These are phyloP conservation scores for Tromatobia lineatoria DNA, from an alignment of 2,888 invertebrate species.

Conservation along the genomic window DNA sequence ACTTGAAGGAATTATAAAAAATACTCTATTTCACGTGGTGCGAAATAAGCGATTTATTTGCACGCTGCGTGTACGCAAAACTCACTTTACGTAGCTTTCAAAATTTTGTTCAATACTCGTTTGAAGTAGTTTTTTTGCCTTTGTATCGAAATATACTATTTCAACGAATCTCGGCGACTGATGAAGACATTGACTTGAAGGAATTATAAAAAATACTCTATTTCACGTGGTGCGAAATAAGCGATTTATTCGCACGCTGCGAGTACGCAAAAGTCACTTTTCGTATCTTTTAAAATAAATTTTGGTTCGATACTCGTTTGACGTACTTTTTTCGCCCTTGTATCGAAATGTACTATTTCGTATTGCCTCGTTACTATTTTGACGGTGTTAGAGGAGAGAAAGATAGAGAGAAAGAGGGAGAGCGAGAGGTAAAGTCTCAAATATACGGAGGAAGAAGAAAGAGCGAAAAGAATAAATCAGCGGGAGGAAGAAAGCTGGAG, in stretches of 20 bases:
- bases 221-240: too few relatives aligned
- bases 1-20: slow-evolving; percentile 12
- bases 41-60: too few relatives aligned
- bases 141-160: neutral
- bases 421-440: neutral
- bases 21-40: too few relatives aligned
- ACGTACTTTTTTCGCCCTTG: too few relatives aligned
- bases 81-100: too few relatives aligned
- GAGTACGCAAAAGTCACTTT: too few relatives aligned
- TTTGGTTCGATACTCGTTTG: too few relatives aligned
- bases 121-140: too few relatives aligned
- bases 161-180: slow-evolving; percentile 17
- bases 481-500: slow-evolving; percentile 39
- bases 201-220: neutral
- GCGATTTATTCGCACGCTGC: too few relatives aligned
- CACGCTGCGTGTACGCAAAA: too few relatives aligned
- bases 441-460: slow-evolving; percentile 27
- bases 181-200: slow-evolving; percentile 24
- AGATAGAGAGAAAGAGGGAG: slow-evolving; percentile 34
- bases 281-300: too few relatives aligned
- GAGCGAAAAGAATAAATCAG: slow-evolving; percentile 28
- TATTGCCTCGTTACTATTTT: slow-evolving; percentile 16
- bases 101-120: too few relatives aligned
- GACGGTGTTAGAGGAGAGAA: neutral
- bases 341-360: slow-evolving; percentile 4